These are phyloP conservation scores for Atrichornis clamosus DNA, from an alignment of 2,113 vertebrate species.

Conservation along the genomic window DNA sequence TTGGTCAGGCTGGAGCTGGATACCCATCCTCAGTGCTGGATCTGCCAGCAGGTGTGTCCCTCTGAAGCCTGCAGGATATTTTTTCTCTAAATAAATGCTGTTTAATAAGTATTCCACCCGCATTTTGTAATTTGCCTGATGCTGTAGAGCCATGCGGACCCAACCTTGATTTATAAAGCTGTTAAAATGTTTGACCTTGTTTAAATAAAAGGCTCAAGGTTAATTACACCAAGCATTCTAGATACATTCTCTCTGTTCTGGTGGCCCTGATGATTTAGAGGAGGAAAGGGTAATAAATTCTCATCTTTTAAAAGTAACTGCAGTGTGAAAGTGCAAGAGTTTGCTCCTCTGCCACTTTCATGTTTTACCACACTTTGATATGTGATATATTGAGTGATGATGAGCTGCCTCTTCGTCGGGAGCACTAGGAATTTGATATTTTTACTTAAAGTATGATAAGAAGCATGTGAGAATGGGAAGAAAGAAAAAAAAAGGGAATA, in stretches of 20 bases:
- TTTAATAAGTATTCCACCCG: conserved; percentile 17
- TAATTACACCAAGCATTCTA: conserved; percentile 37
- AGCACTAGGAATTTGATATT: conserved; percentile 17
- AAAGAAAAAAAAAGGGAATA: background rate
- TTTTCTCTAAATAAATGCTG: conserved; percentile 32
- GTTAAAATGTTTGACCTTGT: conserved; percentile 52
- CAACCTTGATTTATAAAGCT: conserved; percentile 53
- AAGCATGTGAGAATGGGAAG: background rate
- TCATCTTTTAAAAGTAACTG: background rate
- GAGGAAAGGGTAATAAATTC: conserved; percentile 30
- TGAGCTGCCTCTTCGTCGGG: background rate
- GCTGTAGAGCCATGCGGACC: background rate
- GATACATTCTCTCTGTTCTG: background rate
- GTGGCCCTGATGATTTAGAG: conserved; percentile 6
- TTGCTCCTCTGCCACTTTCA: conserved; percentile 15
- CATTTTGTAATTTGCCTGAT: conserved; percentile 17
- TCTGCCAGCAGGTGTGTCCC: background rate
- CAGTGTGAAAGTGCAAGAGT: conserved; percentile 14
- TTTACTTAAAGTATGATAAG: conserved; percentile 9
- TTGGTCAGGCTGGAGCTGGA: background rate
- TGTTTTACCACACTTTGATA: conserved; percentile 35
- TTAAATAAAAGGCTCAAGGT: conserved; percentile 57
- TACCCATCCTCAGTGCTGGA: background rate
- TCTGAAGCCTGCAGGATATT: background rate
- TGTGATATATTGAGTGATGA: background rate